phyloP scores from a whole-genome alignment of 1,140 invertebrate species.

The Cyphomyrmex costatus region DNA sequence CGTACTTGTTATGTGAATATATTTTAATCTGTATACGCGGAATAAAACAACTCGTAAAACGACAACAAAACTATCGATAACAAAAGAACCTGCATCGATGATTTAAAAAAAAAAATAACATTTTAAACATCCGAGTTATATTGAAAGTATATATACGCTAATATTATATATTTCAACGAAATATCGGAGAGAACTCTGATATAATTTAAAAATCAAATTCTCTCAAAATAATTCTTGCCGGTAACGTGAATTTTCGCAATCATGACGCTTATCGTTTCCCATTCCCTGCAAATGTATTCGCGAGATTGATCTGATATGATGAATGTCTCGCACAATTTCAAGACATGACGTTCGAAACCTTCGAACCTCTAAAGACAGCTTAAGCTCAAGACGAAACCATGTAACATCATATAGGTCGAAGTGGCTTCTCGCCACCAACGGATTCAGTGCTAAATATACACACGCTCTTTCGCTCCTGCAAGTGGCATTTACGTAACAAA shows the following conservation, averaged over 20 bases:
- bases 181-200: neutral
- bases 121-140: neutral
- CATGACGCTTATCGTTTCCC: neutral
- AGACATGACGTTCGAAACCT: constrained; percentile 38
- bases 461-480: constrained; percentile 38
- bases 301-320: constrained; percentile 8
- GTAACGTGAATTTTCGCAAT: constrained; percentile 12
- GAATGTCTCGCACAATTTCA: constrained; percentile 15
- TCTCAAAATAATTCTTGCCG: neutral
- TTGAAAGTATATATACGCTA: neutral
- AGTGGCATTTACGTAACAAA: constrained; percentile 49
- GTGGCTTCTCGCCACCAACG: constrained; percentile 29
- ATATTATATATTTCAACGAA: neutral
- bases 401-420: constrained; percentile 46
- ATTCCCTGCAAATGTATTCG: constrained; percentile 3
- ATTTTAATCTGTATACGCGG: neutral
- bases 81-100: neutral
- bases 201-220: constrained; percentile 13
- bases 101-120: constrained; percentile 20
- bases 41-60: neutral
- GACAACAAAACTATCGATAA: constrained; percentile 7
- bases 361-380: constrained; percentile 41
- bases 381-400: constrained; percentile 56
- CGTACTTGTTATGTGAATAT: neutral
- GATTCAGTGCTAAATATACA: constrained; percentile 52